Base-by-base conservation (phyloP, 2,888 invertebrate species). In the Hololepta plana region DNA sequence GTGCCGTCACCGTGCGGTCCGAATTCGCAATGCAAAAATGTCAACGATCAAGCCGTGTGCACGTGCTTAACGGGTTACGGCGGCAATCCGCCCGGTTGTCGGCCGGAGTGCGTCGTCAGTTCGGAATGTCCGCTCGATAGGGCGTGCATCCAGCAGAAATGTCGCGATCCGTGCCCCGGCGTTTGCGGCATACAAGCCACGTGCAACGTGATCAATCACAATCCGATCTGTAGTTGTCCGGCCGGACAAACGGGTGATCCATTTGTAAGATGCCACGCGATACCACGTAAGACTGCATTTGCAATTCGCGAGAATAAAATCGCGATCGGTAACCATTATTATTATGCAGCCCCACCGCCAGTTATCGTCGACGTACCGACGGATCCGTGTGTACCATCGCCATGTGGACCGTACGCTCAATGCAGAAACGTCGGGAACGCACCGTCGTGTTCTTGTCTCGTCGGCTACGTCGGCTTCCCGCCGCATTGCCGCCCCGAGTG, bases 61-160 rank as follows among this genome's bases (percentile, higher is more conserved):
- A 75, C 79, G 2, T 87, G 85, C 40, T 53, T 72, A 29, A 65
- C 69, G 26, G 62, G 63, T 16, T 79, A 75, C 43, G 60, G 70
- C 26, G 82, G 82, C n/a, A 59, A 64, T 27, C 81, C 84, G 21
- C 82, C 82, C 4, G 73, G 73, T 42, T 84, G 84, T 46, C 67
- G 73, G 33, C 82, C 82, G 2, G 84, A 84, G 53, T 87, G 87
- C 49, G 67, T 77, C 4, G 72, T 79, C 1, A 82, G 80, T 43
- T 66, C 76, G 3, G 82, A 85, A 46, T 85, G 84, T 51, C 66
- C 73, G 15, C 72, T 72, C 36, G 72, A 73, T 42, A 71, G 70
- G 45, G 80, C 82, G 5, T 85, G 85, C 44, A 67, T 77, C 36
- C 79, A 76, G 44, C 75, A 75, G 49, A 81, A 75, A 51, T 85